Evolutionary conservation across 2,797 vertebrate genomes (phyloP).

Genomic region (Amphiprion clarkii): DNA sequence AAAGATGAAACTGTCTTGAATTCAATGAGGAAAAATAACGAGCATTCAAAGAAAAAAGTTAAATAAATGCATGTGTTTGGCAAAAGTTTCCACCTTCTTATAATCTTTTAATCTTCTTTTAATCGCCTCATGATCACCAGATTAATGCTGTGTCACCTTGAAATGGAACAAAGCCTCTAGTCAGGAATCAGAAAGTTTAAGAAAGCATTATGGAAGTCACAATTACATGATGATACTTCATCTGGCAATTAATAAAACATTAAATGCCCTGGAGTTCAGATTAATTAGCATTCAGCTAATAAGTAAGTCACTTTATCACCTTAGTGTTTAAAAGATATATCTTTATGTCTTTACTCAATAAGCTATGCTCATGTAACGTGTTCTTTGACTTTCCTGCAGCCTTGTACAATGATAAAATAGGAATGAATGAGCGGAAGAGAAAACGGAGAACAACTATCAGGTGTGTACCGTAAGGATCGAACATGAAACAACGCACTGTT

Average conservation of each 20-base stretch:
- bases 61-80: too few species aligned
- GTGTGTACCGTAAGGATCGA: conserved; percentile 74
- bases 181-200: too few species aligned
- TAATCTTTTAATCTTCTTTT: too few species aligned
- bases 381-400: conserved; percentile 80
- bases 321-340: not conserved
- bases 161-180: too few species aligned
- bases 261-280: not conserved
- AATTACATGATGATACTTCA: not conserved
- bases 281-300: not conserved
- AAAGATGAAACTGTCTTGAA: not conserved
- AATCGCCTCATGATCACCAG: too few species aligned
- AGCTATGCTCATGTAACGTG: not conserved
- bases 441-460: conserved; percentile 99
- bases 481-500: not conserved
- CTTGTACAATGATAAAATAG: conserved; percentile 96
- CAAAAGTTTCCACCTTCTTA: too few species aligned
- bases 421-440: conserved; percentile 95
- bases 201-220: not conserved
- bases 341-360: not conserved
- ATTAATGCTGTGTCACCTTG: too few species aligned
- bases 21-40: not conserved
- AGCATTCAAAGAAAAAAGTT: too few species aligned
- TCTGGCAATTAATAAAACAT: not conserved
- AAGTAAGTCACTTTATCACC: not conserved